Percentiles rank a stretch among this genome's conserved stretches.
These are phyloP conservation scores for Andricus grossulariae DNA, from an alignment of 1,140 invertebrate species.

Conservation along the genomic window DNA sequence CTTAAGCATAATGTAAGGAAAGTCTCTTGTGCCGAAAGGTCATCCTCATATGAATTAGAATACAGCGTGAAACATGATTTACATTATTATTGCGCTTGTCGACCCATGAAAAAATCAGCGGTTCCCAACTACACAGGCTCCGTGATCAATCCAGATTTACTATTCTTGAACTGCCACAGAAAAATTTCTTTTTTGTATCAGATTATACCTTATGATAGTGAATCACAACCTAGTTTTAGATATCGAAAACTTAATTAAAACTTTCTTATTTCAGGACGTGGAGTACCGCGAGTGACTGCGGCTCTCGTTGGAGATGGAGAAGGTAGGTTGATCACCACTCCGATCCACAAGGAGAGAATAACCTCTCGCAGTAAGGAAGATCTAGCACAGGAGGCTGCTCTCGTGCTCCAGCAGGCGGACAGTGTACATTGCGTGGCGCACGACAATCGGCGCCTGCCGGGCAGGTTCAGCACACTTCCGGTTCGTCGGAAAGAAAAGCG, in stretches of 20 bases:
- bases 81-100: constrained; percentile 58
- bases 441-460: constrained; percentile 73
- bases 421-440: constrained; percentile 79
- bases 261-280: constrained; percentile 68
- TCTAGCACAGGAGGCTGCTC: constrained; percentile 82
- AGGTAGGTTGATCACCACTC: constrained; percentile 74
- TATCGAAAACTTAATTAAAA: background rate
- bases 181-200: no score
- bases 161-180: no score
- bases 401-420: constrained; percentile 81
- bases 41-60: constrained; percentile 56
- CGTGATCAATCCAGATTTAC: no score
- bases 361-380: constrained; percentile 80
- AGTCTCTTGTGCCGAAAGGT: constrained; percentile 52
- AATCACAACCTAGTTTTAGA: no score
- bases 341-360: constrained; percentile 81
- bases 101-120: background rate
- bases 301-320: constrained; percentile 73
- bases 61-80: constrained; percentile 54
- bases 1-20: constrained; percentile 57
- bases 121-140: background rate
- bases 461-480: constrained; percentile 81
- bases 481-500: constrained; percentile 74
- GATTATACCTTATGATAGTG: no score
- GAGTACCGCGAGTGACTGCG: constrained; percentile 65